These are phyloP conservation scores for Cenopis cana DNA, from an alignment of 2,888 invertebrate species.

Conservation along the genomic window DNA sequence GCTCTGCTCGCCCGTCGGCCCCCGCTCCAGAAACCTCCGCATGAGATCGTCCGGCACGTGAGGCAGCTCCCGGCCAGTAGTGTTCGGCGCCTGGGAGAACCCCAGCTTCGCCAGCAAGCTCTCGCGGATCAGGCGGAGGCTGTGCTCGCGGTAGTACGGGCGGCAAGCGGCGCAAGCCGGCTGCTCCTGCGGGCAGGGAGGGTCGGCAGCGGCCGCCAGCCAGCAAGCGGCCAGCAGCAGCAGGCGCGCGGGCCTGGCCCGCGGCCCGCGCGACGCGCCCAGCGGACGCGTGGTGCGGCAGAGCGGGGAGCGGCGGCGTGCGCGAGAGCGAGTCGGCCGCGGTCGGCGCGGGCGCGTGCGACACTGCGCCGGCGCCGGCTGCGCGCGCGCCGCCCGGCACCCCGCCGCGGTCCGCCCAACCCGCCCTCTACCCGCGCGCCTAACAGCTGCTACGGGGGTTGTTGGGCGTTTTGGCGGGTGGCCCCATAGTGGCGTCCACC, in stretches of 20 bases:
- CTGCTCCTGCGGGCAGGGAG: conserved; percentile 72
- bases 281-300: conserved; percentile 85
- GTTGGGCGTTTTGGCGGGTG: background rate
- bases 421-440: conserved; percentile 49
- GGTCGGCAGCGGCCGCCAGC: conserved; percentile 77
- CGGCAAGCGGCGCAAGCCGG: conserved; percentile 83
- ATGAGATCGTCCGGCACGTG: conserved; percentile 85
- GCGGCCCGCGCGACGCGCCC: conserved; percentile 84
- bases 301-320: conserved; percentile 81
- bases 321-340: conserved; percentile 79
- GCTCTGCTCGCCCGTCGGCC: conserved; percentile 85
- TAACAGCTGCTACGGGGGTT: conserved; percentile 1
- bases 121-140: conserved; percentile 86
- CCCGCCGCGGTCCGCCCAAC: conserved; percentile 52
- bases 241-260: conserved; percentile 85
- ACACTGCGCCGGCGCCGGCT: conserved; percentile 78
- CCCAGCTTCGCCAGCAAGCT: conserved; percentile 87
- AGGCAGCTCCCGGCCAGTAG: conserved; percentile 85
- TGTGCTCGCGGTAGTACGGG: conserved; percentile 84
- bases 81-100: conserved; percentile 86
- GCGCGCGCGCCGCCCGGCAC: conserved; percentile 65
- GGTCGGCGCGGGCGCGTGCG: conserved; percentile 77
- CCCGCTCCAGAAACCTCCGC: conserved; percentile 79
- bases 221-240: conserved; percentile 79
- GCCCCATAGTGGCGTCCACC: no score